Conservation (phyloP, 2,797 vertebrate genomes). For the Epinephelus coioides region DNA sequence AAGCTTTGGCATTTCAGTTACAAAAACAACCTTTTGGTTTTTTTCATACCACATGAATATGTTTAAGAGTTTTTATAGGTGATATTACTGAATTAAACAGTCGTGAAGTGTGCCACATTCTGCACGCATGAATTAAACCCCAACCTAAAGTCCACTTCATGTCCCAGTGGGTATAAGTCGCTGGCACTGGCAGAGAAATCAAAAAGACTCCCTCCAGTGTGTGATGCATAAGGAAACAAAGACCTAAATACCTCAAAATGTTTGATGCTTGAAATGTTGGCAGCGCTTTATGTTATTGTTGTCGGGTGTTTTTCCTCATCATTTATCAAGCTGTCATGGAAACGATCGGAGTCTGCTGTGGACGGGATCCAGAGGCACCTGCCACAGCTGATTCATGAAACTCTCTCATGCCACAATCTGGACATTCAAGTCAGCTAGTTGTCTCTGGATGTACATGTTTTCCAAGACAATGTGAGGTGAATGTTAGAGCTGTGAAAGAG, state of each 20-base stretch:
- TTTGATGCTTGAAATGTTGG: background rate
- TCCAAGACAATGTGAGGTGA: background rate
- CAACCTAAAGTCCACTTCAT: background rate
- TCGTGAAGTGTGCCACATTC: background rate
- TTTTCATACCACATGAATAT: constrained; percentile 7
- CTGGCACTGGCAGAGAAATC: background rate
- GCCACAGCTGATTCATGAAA: constrained; percentile 25
- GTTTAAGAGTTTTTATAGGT: background rate
- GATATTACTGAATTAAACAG: constrained; percentile 35
- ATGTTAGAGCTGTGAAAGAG: background rate
- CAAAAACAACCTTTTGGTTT: constrained; percentile 54
- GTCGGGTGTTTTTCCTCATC: background rate
- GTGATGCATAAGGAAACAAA: background rate
- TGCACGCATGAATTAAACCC: background rate
- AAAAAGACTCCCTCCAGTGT: background rate
- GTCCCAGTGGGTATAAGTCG: background rate
- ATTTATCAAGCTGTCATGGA: constrained; percentile 36
- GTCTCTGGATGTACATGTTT: background rate
- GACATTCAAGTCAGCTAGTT: background rate
- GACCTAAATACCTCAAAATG: background rate
- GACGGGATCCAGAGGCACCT: constrained; percentile 20
- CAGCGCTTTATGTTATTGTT: constrained; percentile 7
- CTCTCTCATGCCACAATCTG: constrained; percentile 7
- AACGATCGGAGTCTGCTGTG: background rate
- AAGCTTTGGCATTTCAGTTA: constrained; percentile 46